Evolutionary conservation across 2,888 invertebrate species (phyloP), one percentile per base, ranked within the genome.

Genomic region (Zaprionus obscuricornis): DNA sequence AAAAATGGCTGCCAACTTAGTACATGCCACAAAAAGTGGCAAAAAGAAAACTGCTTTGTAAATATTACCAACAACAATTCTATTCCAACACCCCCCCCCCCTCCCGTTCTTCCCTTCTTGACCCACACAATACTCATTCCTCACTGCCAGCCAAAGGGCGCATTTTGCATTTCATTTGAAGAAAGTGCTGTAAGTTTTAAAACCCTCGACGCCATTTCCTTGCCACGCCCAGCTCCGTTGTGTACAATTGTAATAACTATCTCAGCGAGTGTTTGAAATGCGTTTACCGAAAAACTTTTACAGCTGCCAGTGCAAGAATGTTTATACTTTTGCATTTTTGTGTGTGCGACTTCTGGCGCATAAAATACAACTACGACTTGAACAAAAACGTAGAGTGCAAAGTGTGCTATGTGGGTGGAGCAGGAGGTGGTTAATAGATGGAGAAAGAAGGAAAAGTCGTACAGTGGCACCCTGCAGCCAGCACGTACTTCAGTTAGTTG

Each of bases 201-300:
- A 43, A 60, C 43, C 46, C 45, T 39, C 50, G 29, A 18, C 37
- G 37, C 40, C 13, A 17, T 31, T 50, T 31, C 16, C 11, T 29
- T 13, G 29, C 31, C 29, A n/a, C n/a, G n/a, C n/a, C n/a, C n/a
- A n/a, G 49, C 54, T 57, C 57, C 55, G 55, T 66, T 74, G 74
- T 77, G 66, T 82, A 66, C 74, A 74, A 69, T 79, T 82, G 79
- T 85, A 85, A 79, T 79, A 85, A 78, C 83, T 79, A 85, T 85
- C 85, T 79, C 76, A 62, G 81, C 85, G 84, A 82, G 81, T 83
- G 81, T 82, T 83, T 82, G 81, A 83, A 83, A 82, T 82, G 85
- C 79, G 79, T 81, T 81, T 81, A 82, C 79, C 69, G 49, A 78
- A 79, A n/a, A 79, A 79, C 75, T 85, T 83, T 79, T 83, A 60